Conservation (phyloP, 2,888 invertebrate species). For the Cerastis rubricosa region DNA sequence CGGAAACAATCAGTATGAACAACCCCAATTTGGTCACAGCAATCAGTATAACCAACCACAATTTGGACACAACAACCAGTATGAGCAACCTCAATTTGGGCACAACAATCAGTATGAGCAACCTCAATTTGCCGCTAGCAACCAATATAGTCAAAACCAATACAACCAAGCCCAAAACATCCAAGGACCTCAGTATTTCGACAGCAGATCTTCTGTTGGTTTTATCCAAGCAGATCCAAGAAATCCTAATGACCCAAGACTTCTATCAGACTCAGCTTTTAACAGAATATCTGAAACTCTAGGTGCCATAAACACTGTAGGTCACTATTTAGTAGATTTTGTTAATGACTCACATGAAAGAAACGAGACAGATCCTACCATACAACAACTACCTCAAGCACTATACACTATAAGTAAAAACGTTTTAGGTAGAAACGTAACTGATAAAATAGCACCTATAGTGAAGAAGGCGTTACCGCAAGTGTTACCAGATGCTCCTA, state of each 20-base stretch:
- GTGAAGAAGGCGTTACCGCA: constrained; percentile 88
- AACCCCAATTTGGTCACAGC: constrained; percentile 42
- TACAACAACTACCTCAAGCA: constrained; percentile 92
- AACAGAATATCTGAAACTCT: constrained; percentile 92
- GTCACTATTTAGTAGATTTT: constrained; percentile 96
- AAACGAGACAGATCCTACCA: constrained; percentile 83
- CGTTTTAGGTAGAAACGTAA: constrained; percentile 94
- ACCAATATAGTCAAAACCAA: constrained; percentile 29
- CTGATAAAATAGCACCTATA: constrained; percentile 95
- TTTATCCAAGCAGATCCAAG: constrained; percentile 73
- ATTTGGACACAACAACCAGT: constrained; percentile 37
- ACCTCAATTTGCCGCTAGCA: constrained; percentile 32
- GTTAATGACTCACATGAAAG: constrained; percentile 89
- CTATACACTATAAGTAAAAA: constrained; percentile 95
- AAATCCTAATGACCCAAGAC: constrained; percentile 85
- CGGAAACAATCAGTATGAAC: constrained; percentile 55
- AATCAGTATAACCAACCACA: constrained; percentile 36
- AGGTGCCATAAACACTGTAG: constrained; percentile 96
- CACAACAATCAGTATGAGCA: constrained; percentile 38
- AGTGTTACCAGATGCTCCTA: constrained; percentile 86
- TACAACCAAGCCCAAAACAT: constrained; percentile 45
- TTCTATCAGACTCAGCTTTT: constrained; percentile 91
- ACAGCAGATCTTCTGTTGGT: constrained; percentile 73
- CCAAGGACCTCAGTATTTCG: constrained; percentile 73
- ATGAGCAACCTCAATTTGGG: constrained; percentile 35